phyloP scores from a whole-genome alignment of 2,888 invertebrate species.

The Heteropelma amictum region DNA sequence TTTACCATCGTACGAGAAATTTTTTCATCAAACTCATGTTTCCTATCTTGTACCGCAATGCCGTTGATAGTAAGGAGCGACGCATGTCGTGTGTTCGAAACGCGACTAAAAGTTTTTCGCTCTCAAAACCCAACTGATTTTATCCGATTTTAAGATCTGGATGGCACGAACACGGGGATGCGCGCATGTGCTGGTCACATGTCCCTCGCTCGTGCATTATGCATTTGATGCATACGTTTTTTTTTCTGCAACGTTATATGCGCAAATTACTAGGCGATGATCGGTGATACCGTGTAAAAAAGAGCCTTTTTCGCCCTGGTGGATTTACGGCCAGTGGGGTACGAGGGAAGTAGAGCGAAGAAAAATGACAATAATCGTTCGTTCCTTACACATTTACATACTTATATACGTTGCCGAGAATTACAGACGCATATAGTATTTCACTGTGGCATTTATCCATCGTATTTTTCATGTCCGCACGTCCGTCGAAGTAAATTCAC shows the following conservation, averaged over 20 bases:
- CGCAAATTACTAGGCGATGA: slow-evolving; percentile 43
- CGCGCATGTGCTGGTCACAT: slow-evolving; percentile 38
- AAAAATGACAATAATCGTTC: not conserved
- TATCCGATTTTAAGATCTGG: slow-evolving; percentile 47
- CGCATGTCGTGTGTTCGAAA: not conserved
- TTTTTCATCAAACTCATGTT: no score
- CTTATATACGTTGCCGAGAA: not conserved
- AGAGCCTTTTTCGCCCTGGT: not conserved
- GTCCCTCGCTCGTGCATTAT: slow-evolving; percentile 42
- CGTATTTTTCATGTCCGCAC: slow-evolving; percentile 42
- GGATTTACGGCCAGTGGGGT: not conserved
- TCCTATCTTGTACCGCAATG: no score
- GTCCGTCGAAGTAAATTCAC: slow-evolving; percentile 27
- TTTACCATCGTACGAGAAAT: no score
- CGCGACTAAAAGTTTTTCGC: slow-evolving; percentile 30
- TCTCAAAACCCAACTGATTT: slow-evolving; percentile 14
- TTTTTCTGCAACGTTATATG: slow-evolving; percentile 39
- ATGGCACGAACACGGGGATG: slow-evolving; percentile 4
- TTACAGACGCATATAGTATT: slow-evolving; percentile 22
- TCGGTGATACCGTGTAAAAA: slow-evolving; percentile 30
- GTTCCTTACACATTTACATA: not conserved
- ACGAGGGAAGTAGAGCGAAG: not conserved
- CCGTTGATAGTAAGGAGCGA: no score
- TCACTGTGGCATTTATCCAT: slow-evolving; percentile 47
- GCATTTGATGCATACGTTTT: slow-evolving; percentile 17